Percentiles rank a stretch among this genome's conserved stretches.
Evolutionary conservation across 1,140 invertebrate genomes (phyloP).

Genomic region (Pachyrhynchus sulphureomaculatus): DNA sequence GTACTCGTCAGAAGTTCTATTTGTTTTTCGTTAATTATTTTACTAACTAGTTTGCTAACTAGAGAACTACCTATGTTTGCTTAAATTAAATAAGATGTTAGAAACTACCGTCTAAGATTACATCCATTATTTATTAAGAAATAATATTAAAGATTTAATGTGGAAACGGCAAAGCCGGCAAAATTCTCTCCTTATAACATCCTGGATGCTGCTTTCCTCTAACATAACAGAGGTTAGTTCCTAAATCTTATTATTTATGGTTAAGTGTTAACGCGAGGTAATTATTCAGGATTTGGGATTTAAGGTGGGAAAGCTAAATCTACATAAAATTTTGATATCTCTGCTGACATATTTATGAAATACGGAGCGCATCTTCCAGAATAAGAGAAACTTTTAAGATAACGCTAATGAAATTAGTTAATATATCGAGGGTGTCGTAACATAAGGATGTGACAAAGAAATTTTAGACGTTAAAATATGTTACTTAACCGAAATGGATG

Average conservation of each 20-base stretch:
- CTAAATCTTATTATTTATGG: conserved; percentile 31
- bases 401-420: no score
- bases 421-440: not conserved
- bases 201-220: conserved; percentile 37
- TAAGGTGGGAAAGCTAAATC: conserved; percentile 15
- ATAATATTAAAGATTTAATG: conserved; percentile 4
- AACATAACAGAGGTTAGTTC: conserved; percentile 40
- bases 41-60: no score
- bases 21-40: no score
- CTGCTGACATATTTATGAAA: conserved; percentile 2
- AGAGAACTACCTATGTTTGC: no score
- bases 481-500: no score
- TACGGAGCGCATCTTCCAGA: not conserved
- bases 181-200: conserved; percentile 34
- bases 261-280: conserved; percentile 24
- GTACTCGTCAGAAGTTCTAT: no score
- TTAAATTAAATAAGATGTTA: no score
- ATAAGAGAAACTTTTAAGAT: not conserved
- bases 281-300: conserved; percentile 32
- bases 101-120: no score
- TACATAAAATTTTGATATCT: conserved; percentile 24
- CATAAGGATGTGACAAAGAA: no score
- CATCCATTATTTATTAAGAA: not conserved
- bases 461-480: no score
- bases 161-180: conserved; percentile 1